Percentiles rank a stretch among this genome's conserved stretches.
Conservation (phyloP, 2,888 invertebrate species). For the Noctua comes region DNA sequence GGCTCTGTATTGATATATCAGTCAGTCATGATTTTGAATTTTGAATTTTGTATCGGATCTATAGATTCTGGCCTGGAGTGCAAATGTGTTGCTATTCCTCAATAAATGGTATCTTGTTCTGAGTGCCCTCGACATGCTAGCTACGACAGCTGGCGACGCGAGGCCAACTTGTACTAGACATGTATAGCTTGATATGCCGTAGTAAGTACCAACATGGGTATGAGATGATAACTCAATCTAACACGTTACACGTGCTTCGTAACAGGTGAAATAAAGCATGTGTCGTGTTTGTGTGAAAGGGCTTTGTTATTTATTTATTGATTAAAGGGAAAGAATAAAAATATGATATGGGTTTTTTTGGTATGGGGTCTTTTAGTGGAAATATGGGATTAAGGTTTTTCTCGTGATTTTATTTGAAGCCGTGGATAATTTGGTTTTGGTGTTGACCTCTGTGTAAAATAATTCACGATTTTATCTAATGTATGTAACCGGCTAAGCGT, state of each 20-base stretch:
- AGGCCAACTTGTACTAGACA: background rate
- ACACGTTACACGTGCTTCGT: conserved; percentile 41
- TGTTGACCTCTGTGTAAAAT: too few species aligned
- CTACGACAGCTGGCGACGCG: background rate
- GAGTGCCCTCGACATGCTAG: background rate
- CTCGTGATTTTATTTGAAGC: background rate
- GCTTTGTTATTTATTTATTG: background rate
- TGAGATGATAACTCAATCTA: conserved; percentile 52
- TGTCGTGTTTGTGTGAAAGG: conserved; percentile 5
- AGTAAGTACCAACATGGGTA: background rate
- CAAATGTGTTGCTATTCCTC: background rate
- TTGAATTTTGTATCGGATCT: too few species aligned
- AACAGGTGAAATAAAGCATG: conserved; percentile 43
- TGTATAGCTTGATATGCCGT: background rate
- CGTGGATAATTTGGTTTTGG: background rate
- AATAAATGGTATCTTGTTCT: background rate
- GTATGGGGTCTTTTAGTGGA: background rate
- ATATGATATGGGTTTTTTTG: background rate
- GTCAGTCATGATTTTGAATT: too few species aligned
- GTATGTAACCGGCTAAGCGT: background rate
- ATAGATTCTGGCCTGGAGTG: background rate
- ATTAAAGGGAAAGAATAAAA: background rate
- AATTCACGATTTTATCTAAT: too few species aligned
- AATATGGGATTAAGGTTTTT: background rate
- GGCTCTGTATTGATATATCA: too few species aligned